Conservation (phyloP, 2,797 vertebrate species). For the Anolis apletophallus region DNA sequence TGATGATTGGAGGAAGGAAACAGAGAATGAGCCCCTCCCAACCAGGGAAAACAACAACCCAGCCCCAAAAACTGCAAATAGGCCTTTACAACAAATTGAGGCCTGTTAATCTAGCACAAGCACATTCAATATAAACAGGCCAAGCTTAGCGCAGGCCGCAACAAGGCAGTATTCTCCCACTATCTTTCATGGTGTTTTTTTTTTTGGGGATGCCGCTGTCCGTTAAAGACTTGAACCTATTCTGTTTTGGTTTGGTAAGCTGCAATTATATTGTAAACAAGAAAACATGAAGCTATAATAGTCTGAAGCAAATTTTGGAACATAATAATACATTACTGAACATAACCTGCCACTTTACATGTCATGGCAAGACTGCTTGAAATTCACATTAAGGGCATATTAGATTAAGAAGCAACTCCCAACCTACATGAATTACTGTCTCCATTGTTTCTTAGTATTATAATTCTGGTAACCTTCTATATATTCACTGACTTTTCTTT, state of each 20-base stretch:
- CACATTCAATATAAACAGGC: too few species aligned
- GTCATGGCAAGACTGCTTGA: not conserved
- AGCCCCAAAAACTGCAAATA: too few species aligned
- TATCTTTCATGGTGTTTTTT: not conserved
- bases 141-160: too few species aligned
- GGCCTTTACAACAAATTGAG: too few species aligned
- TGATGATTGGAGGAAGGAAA: too few species aligned
- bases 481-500: not conserved
- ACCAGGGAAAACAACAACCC: too few species aligned
- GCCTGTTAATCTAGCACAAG: too few species aligned
- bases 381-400: not conserved
- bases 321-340: not conserved
- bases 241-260: not conserved
- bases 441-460: not conserved
- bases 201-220: not conserved
- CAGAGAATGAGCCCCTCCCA: too few species aligned
- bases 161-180: not conserved
- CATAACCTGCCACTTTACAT: not conserved
- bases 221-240: too few species aligned
- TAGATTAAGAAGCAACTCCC: not conserved
- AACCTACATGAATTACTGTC: too few species aligned
- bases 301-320: not conserved
- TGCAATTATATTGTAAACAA: not conserved
- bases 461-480: not conserved
- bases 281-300: not conserved